phyloP scores from a whole-genome alignment of 2,113 vertebrate genomes.

The Nycticorax nycticorax region DNA sequence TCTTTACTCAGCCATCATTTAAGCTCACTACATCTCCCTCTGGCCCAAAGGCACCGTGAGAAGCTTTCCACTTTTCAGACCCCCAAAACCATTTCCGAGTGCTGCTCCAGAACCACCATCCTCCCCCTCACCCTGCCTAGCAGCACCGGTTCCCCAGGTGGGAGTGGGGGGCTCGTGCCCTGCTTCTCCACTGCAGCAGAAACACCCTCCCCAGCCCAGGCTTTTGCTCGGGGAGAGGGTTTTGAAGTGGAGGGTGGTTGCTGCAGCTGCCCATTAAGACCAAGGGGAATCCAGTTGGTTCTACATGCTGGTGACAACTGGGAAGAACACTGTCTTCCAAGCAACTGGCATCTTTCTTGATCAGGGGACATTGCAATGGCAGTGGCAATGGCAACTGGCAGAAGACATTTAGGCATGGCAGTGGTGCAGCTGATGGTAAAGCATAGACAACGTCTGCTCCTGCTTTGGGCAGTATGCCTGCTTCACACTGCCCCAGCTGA shows the following conservation, averaged over 20 bases:
- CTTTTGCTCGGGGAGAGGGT: neutral
- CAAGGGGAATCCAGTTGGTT: neutral
- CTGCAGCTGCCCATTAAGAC: neutral
- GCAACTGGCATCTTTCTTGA: neutral
- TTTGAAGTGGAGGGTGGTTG: neutral
- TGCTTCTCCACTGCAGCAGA: neutral
- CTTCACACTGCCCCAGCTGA: fast-evolving
- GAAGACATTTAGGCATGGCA: neutral
- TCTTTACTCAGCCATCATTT: neutral
- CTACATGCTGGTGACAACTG: fast-evolving
- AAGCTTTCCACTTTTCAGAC: neutral
- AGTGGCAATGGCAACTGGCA: neutral
- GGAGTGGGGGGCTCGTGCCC: neutral
- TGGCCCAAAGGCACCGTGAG: neutral
- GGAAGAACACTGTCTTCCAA: neutral
- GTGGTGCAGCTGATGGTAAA: neutral
- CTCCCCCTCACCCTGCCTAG: neutral
- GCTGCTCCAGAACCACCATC: neutral
- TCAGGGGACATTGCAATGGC: neutral
- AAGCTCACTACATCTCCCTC: neutral
- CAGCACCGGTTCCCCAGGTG: fast-evolving
- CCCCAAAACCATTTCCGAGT: neutral
- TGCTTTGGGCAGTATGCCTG: fast-evolving
- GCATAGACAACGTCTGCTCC: neutral
- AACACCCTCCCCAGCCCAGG: neutral